Percentiles rank a stretch among this genome's conserved stretches.
Evolutionary conservation across 2,797 vertebrate genomes (phyloP).

Genomic region (Schizothorax lantsangensis): DNA sequence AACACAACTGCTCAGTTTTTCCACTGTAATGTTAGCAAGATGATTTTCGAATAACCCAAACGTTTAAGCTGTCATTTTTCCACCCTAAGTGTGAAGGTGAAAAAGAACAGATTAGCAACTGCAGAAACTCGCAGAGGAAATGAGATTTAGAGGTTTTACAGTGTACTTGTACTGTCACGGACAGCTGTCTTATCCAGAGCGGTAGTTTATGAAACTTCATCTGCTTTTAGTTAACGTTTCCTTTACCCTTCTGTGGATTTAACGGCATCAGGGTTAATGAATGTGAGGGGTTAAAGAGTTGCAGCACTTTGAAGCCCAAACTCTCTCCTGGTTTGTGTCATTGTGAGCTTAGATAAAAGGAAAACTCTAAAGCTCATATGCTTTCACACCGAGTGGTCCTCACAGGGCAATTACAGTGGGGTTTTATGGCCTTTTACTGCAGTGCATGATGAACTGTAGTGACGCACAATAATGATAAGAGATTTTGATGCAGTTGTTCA

Average conservation of each 20-base stretch:
- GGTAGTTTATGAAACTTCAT: conserved; percentile 32
- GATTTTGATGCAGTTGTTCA: conserved; percentile 17
- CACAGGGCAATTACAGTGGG: neutral
- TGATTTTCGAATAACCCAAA: neutral
- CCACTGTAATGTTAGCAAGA: neutral
- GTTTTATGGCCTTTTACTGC: conserved; percentile 48
- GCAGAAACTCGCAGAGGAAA: neutral
- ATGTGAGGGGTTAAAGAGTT: conserved; percentile 49
- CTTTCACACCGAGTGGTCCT: conserved; percentile 43
- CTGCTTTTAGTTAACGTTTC: conserved; percentile 57
- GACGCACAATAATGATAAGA: conserved; percentile 40
- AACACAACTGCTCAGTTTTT: neutral
- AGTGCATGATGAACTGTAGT: conserved; percentile 48
- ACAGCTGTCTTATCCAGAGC: neutral
- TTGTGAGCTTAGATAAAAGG: conserved; percentile 53
- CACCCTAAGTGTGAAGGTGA: neutral
- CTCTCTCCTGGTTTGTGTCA: conserved; percentile 46
- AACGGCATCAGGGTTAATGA: conserved; percentile 45
- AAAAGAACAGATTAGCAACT: neutral
- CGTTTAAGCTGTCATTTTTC: conserved; percentile 6
- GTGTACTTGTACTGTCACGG: neutral
- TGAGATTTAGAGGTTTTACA: neutral
- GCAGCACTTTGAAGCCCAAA: conserved; percentile 47
- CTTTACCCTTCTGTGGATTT: neutral
- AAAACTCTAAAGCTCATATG: conserved; percentile 37